Evolutionary conservation across 2,888 invertebrate genomes (phyloP).

Genomic region (Anaspis maculata): DNA sequence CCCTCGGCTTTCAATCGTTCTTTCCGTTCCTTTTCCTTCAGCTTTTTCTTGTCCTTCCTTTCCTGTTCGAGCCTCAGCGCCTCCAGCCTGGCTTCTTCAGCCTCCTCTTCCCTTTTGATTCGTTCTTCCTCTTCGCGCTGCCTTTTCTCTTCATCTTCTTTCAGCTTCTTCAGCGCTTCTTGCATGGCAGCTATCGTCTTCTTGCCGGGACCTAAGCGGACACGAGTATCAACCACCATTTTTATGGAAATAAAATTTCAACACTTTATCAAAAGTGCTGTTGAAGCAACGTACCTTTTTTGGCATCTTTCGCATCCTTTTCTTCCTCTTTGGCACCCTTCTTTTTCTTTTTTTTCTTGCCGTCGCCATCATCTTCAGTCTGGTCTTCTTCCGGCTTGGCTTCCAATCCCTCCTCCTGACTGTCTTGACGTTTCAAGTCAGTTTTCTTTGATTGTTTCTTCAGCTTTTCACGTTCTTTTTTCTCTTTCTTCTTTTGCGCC

Average conservation of each 20-base stretch:
- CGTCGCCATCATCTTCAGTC: conserved; percentile 38
- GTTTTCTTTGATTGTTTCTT: conserved; percentile 65
- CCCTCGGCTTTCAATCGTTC: conserved; percentile 94
- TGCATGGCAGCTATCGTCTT: conserved; percentile 87
- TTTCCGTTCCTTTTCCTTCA: conserved; percentile 86
- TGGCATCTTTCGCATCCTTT: conserved; percentile 40
- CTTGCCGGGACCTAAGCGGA: conserved; percentile 62
- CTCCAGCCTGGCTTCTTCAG: conserved; percentile 65
- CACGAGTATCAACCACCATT: conserved; percentile 5
- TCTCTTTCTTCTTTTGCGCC: conserved; percentile 84
- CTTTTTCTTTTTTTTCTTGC: conserved; percentile 30
- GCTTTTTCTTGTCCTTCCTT: conserved; percentile 79
- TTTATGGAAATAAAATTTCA: not conserved
- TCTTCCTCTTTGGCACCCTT: conserved; percentile 28
- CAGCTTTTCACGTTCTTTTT: conserved; percentile 71
- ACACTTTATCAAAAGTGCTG: no score
- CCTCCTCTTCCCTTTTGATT: conserved; percentile 73
- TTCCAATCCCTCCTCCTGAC: conserved; percentile 23
- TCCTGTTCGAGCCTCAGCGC: conserved; percentile 76
- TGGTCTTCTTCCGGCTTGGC: conserved; percentile 47
- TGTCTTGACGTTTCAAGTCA: conserved; percentile 25
- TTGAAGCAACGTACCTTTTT: no score
- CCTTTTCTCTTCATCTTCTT: conserved; percentile 79
- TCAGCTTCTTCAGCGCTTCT: conserved; percentile 77
- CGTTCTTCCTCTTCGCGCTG: conserved; percentile 74